Conservation (phyloP, 2,113 vertebrate genomes). For the Centropus unirufus region DNA sequence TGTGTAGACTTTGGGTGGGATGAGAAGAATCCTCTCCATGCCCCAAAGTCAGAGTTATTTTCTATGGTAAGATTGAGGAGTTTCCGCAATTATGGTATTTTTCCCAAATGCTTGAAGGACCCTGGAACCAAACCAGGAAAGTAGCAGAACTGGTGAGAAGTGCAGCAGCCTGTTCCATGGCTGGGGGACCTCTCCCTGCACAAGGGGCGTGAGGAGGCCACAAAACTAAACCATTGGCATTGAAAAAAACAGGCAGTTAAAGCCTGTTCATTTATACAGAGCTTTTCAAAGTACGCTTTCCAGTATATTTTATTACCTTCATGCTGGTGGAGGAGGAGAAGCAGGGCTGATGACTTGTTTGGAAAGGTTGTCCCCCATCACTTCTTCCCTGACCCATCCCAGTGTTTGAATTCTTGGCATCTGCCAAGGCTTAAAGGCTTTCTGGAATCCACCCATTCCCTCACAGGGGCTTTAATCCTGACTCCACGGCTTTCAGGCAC, state of each 20-base stretch:
- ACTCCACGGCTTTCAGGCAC: background rate
- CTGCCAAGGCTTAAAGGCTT: background rate
- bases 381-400: background rate
- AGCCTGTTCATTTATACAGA: background rate
- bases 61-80: background rate
- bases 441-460: background rate
- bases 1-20: background rate
- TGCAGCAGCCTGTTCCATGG: background rate
- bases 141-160: accelerated
- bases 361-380: background rate
- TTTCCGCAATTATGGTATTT: background rate
- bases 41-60: background rate
- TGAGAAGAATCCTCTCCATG: background rate
- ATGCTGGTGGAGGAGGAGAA: accelerated
- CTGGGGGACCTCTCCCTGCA: background rate
- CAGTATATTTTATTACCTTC: background rate
- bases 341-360: background rate
- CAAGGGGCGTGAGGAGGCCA: background rate
- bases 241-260: background rate
- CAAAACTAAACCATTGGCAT: background rate
- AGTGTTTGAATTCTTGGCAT: background rate
- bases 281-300: background rate
- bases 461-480: background rate
- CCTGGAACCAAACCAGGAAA: background rate
- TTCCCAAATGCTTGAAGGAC: background rate